These are phyloP conservation scores for Ericerus pela DNA, from an alignment of 1,140 invertebrate species.

Conservation along the genomic window DNA sequence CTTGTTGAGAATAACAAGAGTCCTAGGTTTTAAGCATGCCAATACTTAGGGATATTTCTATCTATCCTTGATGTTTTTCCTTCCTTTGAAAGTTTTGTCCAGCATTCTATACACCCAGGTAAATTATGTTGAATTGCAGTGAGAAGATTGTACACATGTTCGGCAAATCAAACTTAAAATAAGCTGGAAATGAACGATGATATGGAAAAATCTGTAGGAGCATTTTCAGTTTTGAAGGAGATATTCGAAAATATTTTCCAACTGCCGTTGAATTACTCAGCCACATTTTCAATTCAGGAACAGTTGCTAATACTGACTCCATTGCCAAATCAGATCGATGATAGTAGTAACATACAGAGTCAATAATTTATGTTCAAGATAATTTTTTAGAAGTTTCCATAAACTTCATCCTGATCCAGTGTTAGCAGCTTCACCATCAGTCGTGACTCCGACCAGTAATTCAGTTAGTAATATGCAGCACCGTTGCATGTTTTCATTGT, in stretches of 20 bases:
- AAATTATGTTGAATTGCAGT: not conserved
- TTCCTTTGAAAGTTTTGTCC: not conserved
- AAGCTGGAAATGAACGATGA: not conserved
- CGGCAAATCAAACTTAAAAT: slow-evolving; percentile 8
- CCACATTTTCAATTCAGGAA: slow-evolving; percentile 2
- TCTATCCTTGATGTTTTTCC: not conserved
- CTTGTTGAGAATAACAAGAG: not conserved
- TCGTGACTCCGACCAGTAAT: not conserved
- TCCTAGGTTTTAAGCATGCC: slow-evolving; percentile 4
- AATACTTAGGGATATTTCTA: not conserved
- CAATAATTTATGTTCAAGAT: slow-evolving; percentile 1
- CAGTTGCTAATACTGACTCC: not conserved
- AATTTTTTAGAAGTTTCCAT: slow-evolving; percentile 1
- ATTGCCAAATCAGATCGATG: not conserved
- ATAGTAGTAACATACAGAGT: not conserved
- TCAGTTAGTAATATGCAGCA: not conserved
- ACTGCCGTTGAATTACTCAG: not conserved
- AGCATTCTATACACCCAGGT: not conserved
- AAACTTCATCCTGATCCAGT: no score
- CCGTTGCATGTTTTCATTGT: not conserved
- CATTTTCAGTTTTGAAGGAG: not conserved
- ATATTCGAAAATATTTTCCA: not conserved
- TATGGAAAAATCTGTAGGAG: not conserved
- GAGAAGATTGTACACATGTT: not conserved
- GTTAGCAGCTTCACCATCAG: slow-evolving; percentile 4